Percentiles rank a stretch among this genome's conserved stretches.
Conservation (phyloP, 2,797 vertebrate species). For the Diplodus sargus region DNA sequence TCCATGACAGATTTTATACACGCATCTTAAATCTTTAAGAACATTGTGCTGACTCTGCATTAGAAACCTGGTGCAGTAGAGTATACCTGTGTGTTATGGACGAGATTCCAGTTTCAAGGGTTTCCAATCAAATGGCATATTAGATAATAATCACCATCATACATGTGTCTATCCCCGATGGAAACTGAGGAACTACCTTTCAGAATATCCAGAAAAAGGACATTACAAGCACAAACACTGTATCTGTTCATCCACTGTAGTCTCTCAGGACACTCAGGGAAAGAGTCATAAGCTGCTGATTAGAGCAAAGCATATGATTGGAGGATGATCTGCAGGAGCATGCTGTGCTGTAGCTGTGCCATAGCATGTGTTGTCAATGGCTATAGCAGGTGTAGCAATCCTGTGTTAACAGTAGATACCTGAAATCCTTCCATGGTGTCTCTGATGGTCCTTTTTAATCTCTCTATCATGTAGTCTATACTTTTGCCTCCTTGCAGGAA, state of each 20-base stretch:
- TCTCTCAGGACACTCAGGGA: background rate
- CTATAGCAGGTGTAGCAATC: slow-evolving; percentile 26
- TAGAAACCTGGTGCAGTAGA: background rate
- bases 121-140: slow-evolving; percentile 4
- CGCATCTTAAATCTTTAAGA: background rate
- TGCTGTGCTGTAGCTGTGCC: slow-evolving; percentile 6
- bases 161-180: background rate
- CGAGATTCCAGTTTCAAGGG: background rate
- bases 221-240: background rate
- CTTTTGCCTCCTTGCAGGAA: background rate
- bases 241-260: background rate
- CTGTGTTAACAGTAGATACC: slow-evolving; percentile 14
- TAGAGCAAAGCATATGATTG: slow-evolving; percentile 7
- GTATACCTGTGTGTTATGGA: too few relatives aligned
- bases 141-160: slow-evolving; percentile 1
- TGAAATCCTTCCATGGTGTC: background rate
- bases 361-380: background rate
- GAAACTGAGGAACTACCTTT: slow-evolving; percentile 5
- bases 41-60: background rate
- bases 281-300: slow-evolving; percentile 22
- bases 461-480: background rate
- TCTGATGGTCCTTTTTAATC: background rate
- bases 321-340: slow-evolving; percentile 23
- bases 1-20: background rate
- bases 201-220: background rate